Evolutionary conservation across 2,888 invertebrate genomes (phyloP).

Genomic region (Disparrhopalites patrizii): DNA sequence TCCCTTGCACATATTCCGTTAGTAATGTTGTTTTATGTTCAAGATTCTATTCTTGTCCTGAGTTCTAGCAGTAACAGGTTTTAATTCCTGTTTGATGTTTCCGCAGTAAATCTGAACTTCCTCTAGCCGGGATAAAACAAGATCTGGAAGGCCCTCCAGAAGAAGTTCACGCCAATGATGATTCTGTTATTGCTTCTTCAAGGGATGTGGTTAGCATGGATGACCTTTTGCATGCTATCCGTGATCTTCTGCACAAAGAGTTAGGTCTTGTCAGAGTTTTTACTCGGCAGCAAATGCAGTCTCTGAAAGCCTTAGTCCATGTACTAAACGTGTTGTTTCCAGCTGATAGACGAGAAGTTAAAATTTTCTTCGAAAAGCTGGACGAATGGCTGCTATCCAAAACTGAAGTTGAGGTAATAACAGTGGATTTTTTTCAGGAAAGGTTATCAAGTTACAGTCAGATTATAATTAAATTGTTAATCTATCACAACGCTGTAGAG

Average conservation of each 20-base stretch:
- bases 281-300: slow-evolving; percentile 65
- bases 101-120: background rate
- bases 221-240: slow-evolving; percentile 83
- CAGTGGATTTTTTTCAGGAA: background rate
- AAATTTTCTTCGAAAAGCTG: slow-evolving; percentile 61
- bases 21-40: background rate
- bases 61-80: background rate
- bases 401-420: slow-evolving; percentile 49
- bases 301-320: slow-evolving; percentile 69
- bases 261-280: slow-evolving; percentile 68
- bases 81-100: no score
- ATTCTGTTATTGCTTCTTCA: background rate
- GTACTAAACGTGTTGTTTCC: slow-evolving; percentile 76
- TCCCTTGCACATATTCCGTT: slow-evolving; percentile 3
- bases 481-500: no score
- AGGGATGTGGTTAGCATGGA: slow-evolving; percentile 69
- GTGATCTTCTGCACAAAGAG: slow-evolving; percentile 77
- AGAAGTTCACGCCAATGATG: background rate
- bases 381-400: slow-evolving; percentile 58
- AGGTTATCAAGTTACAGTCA: background rate
- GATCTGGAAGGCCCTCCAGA: background rate
- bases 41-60: background rate
- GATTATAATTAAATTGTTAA: no score
- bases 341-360: slow-evolving; percentile 63
- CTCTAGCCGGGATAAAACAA: background rate